Conservation (phyloP, 2,888 invertebrate genomes). For the Andrena flavipes region DNA sequence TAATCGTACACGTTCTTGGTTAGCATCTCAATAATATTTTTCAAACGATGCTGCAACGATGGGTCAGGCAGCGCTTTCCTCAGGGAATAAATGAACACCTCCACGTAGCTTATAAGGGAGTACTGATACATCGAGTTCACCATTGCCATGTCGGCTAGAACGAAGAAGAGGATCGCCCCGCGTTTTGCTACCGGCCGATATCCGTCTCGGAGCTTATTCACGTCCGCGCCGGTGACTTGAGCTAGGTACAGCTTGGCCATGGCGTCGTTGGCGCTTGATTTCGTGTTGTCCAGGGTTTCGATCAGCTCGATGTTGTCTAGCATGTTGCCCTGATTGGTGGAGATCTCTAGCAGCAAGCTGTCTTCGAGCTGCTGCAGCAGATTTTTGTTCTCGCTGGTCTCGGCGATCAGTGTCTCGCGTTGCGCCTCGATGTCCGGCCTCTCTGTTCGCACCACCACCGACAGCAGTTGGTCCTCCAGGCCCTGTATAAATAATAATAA, state of each 20-base stretch:
- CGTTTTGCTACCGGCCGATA: conserved; percentile 94
- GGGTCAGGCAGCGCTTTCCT: conserved; percentile 94
- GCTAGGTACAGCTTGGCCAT: conserved; percentile 91
- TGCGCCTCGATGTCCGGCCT: conserved; percentile 95
- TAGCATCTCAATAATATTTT: conserved; percentile 93
- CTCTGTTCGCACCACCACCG: conserved; percentile 95
- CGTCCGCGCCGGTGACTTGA: conserved; percentile 91
- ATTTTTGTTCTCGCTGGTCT: conserved; percentile 94
- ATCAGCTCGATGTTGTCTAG: conserved; percentile 95
- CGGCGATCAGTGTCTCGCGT: conserved; percentile 92
- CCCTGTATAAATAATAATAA: conserved; percentile 86
- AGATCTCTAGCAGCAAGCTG: conserved; percentile 92
- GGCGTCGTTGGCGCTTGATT: conserved; percentile 94
- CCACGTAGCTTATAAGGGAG: conserved; percentile 93
- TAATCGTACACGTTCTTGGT: conserved; percentile 96
- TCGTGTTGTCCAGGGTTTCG: conserved; percentile 94
- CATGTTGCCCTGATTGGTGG: conserved; percentile 96
- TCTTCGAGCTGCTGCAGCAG: conserved; percentile 94
- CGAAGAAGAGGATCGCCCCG: conserved; percentile 96
- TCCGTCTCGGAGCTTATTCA: conserved; percentile 93
- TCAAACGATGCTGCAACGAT: conserved; percentile 89
- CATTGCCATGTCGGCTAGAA: conserved; percentile 94
- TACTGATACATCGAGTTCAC: conserved; percentile 97
- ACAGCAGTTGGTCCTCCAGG: conserved; percentile 95
- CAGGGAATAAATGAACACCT: conserved; percentile 93